Percentiles rank a stretch among this genome's conserved stretches.
phyloP scores from a whole-genome alignment of 92 coral and sea anemone species.

The Heteractis magnifica region DNA sequence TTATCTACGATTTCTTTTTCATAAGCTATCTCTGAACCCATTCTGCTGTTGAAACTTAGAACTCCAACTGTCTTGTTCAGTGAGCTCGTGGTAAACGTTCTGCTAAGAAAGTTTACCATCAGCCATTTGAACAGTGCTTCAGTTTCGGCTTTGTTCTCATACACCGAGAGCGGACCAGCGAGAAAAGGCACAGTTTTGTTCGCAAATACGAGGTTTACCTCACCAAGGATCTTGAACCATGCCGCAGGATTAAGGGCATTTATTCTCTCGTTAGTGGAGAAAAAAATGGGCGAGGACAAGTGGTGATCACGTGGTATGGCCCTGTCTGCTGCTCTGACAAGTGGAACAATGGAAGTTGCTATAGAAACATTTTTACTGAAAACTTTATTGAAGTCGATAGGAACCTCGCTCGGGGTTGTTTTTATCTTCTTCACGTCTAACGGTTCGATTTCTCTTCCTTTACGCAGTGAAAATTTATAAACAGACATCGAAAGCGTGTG shows the following conservation, averaged over 20 bases:
- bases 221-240: constrained; percentile 11
- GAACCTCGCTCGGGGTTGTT: constrained; percentile 10
- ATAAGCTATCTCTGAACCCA: constrained; percentile 20
- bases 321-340: constrained; percentile 24
- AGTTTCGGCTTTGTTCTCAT: background rate
- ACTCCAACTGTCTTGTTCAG: constrained; percentile 23
- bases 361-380: constrained; percentile 1
- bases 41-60: constrained; percentile 11
- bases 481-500: constrained; percentile 13
- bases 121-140: constrained; percentile 21
- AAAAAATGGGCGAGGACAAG: constrained; percentile 10
- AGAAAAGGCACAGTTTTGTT: constrained; percentile 29
- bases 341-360: background rate
- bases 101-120: constrained; percentile 11
- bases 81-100: background rate
- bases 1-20: constrained; percentile 11
- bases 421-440: constrained; percentile 17
- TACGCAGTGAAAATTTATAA: constrained; percentile 11
- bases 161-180: constrained; percentile 5
- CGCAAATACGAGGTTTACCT: background rate
- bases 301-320: constrained; percentile 15
- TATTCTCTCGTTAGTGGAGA: constrained; percentile 4
- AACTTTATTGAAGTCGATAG: background rate
- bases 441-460: background rate
- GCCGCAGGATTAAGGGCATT: constrained; percentile 7